phyloP scores from a whole-genome alignment of 2,797 vertebrate species.

The Zenarchopterus dispar region DNA sequence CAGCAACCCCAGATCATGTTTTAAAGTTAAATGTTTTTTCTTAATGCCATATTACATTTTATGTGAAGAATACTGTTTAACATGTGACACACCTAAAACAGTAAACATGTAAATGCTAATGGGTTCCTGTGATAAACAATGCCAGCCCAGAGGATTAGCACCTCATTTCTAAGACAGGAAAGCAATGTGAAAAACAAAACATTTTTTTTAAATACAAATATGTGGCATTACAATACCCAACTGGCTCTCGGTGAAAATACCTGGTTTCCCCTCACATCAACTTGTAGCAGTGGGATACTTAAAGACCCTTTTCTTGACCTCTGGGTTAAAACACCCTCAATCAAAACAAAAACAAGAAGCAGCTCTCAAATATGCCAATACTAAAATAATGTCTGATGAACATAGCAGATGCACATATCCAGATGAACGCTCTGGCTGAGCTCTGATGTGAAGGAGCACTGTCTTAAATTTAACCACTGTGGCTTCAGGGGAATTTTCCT shows the following conservation, averaged over 20 bases:
- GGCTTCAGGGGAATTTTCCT: slow-evolving; percentile 67
- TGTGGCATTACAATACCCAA: neutral
- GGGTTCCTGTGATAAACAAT: slow-evolving; percentile 19
- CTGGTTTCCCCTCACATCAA: slow-evolving; percentile 28
- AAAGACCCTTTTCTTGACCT: slow-evolving; percentile 38
- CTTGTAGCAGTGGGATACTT: neutral
- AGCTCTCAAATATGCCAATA: slow-evolving; percentile 28
- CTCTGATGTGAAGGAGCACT: slow-evolving; percentile 36
- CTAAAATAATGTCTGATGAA: slow-evolving; percentile 57
- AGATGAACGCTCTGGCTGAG: slow-evolving; percentile 31
- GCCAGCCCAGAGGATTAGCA: slow-evolving; percentile 33
- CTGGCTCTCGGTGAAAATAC: slow-evolving; percentile 21
- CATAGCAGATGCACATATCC: slow-evolving; percentile 57
- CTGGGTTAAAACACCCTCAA: slow-evolving; percentile 38
- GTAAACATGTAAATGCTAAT: slow-evolving; percentile 8
- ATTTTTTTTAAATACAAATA: neutral
- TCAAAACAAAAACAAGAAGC: slow-evolving; percentile 34
- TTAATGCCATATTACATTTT: neutral
- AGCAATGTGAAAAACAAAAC: slow-evolving; percentile 34
- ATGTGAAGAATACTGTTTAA: neutral
- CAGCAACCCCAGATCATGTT: slow-evolving; percentile 14
- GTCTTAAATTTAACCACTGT: slow-evolving; percentile 35
- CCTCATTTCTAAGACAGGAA: slow-evolving; percentile 29
- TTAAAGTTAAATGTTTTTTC: neutral
- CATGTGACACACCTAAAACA: neutral